Evolutionary conservation across 2,113 vertebrate species (phyloP).

Genomic region (Collichthys lucidus): DNA sequence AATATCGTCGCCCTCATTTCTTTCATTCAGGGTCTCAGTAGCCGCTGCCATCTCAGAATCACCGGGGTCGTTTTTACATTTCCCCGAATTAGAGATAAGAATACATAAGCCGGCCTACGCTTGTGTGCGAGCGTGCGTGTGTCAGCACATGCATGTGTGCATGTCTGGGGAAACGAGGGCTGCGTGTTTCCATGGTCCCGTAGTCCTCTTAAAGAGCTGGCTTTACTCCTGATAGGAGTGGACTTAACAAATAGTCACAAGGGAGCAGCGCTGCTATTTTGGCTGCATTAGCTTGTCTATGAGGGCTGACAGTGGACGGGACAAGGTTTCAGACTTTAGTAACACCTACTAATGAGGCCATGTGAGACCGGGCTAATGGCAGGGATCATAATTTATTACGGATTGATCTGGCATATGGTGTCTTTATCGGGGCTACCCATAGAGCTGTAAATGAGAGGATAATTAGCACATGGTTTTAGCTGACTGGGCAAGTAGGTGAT

Average conservation of each 20-base stretch:
- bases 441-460: constrained; percentile 52
- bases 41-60: constrained; percentile 70
- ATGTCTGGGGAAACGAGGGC: constrained; percentile 60
- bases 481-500: neutral
- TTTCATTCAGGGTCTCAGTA: constrained; percentile 51
- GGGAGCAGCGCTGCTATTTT: constrained; percentile 79
- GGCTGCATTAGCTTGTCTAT: constrained; percentile 61
- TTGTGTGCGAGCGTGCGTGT: neutral
- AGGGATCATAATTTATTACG: constrained; percentile 69
- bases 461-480: constrained; percentile 55
- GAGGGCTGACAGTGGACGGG: constrained; percentile 47
- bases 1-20: constrained; percentile 69
- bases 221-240: constrained; percentile 83
- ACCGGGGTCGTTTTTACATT: constrained; percentile 83
- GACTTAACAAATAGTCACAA: constrained; percentile 87
- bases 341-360: constrained; percentile 79
- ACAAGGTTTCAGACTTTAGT: constrained; percentile 61
- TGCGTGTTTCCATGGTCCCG: constrained; percentile 72
- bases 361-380: constrained; percentile 69
- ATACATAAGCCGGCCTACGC: constrained; percentile 45
- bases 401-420: constrained; percentile 63
- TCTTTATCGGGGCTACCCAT: constrained; percentile 27
- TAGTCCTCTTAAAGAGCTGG: constrained; percentile 75
- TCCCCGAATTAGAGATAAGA: constrained; percentile 81
- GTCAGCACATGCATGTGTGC: constrained; percentile 4